Percentiles rank a stretch among this genome's conserved stretches.
These are phyloP conservation scores for Nannobrachium achirus DNA, from an alignment of 2,113 vertebrate species.

Conservation along the genomic window DNA sequence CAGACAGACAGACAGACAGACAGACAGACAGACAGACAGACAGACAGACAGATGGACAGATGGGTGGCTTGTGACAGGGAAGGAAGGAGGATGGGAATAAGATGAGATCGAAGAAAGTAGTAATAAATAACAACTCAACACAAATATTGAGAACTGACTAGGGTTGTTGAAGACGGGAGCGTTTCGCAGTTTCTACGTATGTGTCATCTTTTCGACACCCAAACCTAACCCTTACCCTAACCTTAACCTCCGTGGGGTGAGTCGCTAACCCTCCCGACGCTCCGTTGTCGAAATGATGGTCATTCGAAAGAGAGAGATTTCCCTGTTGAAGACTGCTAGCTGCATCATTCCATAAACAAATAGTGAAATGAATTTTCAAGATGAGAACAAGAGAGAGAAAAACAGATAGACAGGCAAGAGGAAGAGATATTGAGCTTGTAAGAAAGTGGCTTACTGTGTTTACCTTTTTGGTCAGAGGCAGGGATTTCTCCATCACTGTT, in stretches of 20 bases:
- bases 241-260: too few species aligned
- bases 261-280: too few species aligned
- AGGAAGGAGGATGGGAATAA: neutral
- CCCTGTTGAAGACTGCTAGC: too few species aligned
- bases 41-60: neutral
- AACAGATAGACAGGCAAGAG: neutral
- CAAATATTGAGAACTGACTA: neutral
- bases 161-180: too few species aligned
- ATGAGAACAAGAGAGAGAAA: constrained; percentile 11
- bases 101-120: neutral
- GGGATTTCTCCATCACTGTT: constrained; percentile 72
- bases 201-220: too few species aligned
- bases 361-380: neutral
- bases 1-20: neutral
- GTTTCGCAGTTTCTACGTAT: too few species aligned
- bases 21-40: neutral
- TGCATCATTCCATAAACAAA: too few species aligned
- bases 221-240: too few species aligned
- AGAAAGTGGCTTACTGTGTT: constrained; percentile 12
- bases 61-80: too few species aligned
- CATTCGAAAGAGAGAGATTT: too few species aligned
- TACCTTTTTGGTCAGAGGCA: constrained; percentile 70
- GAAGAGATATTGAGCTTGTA: neutral
- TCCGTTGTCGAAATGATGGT: too few species aligned
- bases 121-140: neutral